Base-by-base conservation (phyloP, 1,140 invertebrate species). In the Drosophila pectinifera region DNA sequence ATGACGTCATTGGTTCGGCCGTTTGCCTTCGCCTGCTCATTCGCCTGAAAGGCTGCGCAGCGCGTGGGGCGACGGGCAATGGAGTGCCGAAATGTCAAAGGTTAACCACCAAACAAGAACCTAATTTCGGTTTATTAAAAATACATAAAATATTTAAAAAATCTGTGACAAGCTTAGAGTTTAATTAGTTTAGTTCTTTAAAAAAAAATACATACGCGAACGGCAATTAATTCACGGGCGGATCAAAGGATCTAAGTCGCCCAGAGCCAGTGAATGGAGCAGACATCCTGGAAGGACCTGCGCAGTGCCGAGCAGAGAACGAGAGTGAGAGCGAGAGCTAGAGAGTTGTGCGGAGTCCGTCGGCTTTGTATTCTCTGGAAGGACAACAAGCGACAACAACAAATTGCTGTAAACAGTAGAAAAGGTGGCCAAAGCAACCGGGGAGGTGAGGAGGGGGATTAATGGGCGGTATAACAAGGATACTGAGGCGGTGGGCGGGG, bases 1-100 rank as follows among this genome's bases (percentile, higher is more conserved):
- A 79, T 89, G 84, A 89, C 84, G 84, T 89, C 84, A 89, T 89
- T 89, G 84, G 84, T 89, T 74, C 65, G 46, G 68, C 73, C 65
- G 26, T 83, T 58, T 70, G 73, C 80, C 73, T 84, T 83, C 42
- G 24, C 61, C 54, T 48, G 77, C 73, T 65, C 80, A 31, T 80
- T 84, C 80, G 79, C 43, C 49, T 43, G 55, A 46, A 78, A 81
- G 81, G 74, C 82, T 86, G 82, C 82, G 81, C 81, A 65, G 48
- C 49, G 43, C 46, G 28, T 10, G 49, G 72, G 34, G 48, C 51
- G 48, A 28, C 46, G 20, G 24, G 39, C 4, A 20, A 18, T 11
- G 28, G 36, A 39, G 59, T 16, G 42, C 34, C n/a, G 49, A 10
- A 64, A 63, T 54, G 73, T 34, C 53, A 76, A 58, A 75, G 70